These are phyloP conservation scores for Ommatoiulus sabulosus DNA, from an alignment of 2,888 invertebrate species.

Conservation along the genomic window DNA sequence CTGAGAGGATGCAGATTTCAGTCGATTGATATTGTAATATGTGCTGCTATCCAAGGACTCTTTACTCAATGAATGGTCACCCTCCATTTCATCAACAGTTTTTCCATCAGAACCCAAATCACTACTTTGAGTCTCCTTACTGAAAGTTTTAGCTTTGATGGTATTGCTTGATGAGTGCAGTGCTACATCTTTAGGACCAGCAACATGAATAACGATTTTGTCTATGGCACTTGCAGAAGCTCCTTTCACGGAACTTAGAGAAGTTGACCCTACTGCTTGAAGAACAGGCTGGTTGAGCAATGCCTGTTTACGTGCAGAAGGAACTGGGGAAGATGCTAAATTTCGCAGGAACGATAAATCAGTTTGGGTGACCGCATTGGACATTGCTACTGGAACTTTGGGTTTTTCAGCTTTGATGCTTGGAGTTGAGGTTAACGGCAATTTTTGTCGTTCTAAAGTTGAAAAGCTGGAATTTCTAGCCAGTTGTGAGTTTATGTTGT, in stretches of 20 bases:
- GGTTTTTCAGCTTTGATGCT: conserved; percentile 6
- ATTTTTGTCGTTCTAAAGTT: conserved; percentile 40
- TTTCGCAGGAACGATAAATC: conserved; percentile 57
- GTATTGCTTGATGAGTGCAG: neutral
- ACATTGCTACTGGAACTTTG: conserved; percentile 4
- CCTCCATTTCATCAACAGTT: neutral
- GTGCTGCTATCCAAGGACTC: neutral
- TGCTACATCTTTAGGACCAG: conserved; percentile 50
- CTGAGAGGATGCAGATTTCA: conserved; percentile 2
- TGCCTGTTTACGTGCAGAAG: conserved; percentile 50
- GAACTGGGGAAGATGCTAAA: conserved; percentile 49
- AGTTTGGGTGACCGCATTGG: conserved; percentile 55
- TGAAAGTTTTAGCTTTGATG: neutral
- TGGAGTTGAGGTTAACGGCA: neutral
- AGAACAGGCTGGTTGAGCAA: conserved; percentile 44
- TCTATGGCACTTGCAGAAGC: conserved; percentile 52
- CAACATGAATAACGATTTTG: conserved; percentile 57
- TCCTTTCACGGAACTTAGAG: conserved; percentile 13
- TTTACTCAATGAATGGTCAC: neutral
- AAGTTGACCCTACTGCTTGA: neutral
- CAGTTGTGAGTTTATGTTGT: neutral
- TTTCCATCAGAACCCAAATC: conserved; percentile 21
- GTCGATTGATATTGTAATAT: neutral
- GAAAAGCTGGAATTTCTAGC: conserved; percentile 31
- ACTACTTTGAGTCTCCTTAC: neutral